Evolutionary conservation across 2,888 invertebrate genomes (phyloP).

Genomic region (Agrilus cyanescens): DNA sequence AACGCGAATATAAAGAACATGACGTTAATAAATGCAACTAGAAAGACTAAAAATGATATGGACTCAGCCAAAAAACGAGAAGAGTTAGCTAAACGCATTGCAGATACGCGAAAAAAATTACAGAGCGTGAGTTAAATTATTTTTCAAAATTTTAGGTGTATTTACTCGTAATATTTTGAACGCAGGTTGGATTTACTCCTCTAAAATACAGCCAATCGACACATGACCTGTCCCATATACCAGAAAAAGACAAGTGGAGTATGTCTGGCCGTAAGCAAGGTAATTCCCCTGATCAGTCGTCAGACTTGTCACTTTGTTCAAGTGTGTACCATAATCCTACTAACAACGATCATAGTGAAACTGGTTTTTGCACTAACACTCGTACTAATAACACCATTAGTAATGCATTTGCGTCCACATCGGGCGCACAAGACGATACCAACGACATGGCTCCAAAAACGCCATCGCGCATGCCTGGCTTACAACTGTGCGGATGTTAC

Average conservation of each 20-base stretch:
- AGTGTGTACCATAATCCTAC: neutral
- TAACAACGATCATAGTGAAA: neutral
- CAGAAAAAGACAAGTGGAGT: constrained; percentile 38
- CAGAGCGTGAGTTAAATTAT: constrained; percentile 60
- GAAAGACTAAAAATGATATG: constrained; percentile 45
- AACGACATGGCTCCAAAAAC: constrained; percentile 6
- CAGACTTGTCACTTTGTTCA: neutral
- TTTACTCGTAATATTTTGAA: constrained; percentile 11
- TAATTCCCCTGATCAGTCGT: constrained; percentile 16
- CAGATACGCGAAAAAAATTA: constrained; percentile 74
- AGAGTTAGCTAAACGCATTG: constrained; percentile 69
- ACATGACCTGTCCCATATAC: constrained; percentile 66
- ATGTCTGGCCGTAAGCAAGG: constrained; percentile 20
- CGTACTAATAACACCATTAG: constrained; percentile 24
- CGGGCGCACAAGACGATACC: constrained; percentile 9
- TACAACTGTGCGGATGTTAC: constrained; percentile 35
- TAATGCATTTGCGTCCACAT: constrained; percentile 12
- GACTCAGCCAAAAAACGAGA: constrained; percentile 57
- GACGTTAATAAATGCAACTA: constrained; percentile 43
- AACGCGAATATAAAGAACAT: constrained; percentile 33
- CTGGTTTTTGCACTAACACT: constrained; percentile 1
- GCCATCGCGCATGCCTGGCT: constrained; percentile 22
- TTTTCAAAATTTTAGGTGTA: constrained; percentile 9
- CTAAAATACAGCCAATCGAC: constrained; percentile 79
- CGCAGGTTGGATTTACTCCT: constrained; percentile 65